Conservation (phyloP, 2,797 vertebrate species). For the Manis javanica region DNA sequence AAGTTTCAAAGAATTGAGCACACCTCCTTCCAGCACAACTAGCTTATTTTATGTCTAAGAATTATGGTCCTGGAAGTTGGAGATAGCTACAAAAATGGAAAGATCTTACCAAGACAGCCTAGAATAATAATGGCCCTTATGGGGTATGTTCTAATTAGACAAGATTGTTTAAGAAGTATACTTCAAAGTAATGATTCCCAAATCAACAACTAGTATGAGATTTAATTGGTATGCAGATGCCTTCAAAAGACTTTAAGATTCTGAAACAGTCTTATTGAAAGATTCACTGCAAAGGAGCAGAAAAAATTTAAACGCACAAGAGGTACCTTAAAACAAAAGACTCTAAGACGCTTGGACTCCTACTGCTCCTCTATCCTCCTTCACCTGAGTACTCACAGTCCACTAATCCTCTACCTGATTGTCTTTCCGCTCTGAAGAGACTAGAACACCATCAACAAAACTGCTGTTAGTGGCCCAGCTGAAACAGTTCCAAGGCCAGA, state of each 20-base stretch:
- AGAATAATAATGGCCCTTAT: not conserved
- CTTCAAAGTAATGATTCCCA: not conserved
- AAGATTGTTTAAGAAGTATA: not conserved
- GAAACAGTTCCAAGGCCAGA: not conserved
- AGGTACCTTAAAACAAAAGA: not conserved
- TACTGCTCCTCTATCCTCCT: not conserved
- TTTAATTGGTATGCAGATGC: not conserved
- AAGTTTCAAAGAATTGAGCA: not conserved
- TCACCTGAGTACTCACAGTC: not conserved
- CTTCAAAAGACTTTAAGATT: not conserved
- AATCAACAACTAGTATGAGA: not conserved
- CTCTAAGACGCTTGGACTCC: too few species aligned
- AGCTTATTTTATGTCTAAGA: not conserved
- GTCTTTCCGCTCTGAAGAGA: not conserved
- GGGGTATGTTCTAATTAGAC: not conserved
- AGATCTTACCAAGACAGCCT: not conserved
- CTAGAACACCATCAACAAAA: not conserved
- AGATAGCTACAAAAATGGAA: not conserved
- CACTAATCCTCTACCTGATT: not conserved
- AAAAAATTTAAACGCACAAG: not conserved
- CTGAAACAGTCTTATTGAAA: not conserved
- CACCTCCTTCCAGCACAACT: not conserved
- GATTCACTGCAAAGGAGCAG: not conserved
- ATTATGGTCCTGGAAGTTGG: not conserved
- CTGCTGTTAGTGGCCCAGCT: not conserved